These are phyloP conservation scores for Drosophila paulistorum DNA, from an alignment of 1,140 invertebrate species.

Conservation along the genomic window DNA sequence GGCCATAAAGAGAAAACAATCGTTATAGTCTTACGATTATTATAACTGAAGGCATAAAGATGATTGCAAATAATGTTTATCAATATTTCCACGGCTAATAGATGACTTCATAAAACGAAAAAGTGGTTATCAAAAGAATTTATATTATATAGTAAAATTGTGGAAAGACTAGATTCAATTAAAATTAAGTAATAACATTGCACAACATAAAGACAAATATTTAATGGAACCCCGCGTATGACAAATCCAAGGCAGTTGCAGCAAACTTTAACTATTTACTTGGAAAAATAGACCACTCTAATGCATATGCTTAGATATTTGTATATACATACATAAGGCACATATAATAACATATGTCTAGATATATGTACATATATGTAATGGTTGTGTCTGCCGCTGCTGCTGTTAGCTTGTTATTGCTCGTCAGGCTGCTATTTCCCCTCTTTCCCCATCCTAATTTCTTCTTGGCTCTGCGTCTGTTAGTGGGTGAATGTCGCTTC, in stretches of 20 bases:
- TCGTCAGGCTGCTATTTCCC: conserved; percentile 46
- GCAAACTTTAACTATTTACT: neutral
- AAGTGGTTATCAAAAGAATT: too few species aligned
- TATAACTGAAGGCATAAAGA: neutral
- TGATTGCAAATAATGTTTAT: neutral
- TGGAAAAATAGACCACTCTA: neutral
- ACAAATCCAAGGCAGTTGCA: too few species aligned
- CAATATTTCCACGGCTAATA: neutral
- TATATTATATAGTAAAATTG: too few species aligned
- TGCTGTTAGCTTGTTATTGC: conserved; percentile 64
- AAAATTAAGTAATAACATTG: too few species aligned
- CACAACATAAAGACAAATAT: too few species aligned
- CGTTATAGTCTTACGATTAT: neutral
- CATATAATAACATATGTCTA: conserved; percentile 13
- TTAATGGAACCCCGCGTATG: too few species aligned
- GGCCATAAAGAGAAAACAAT: neutral
- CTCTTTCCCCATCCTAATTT: conserved; percentile 62
- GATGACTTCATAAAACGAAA: too few species aligned
- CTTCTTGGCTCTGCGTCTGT: conserved; percentile 50
- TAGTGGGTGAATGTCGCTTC: conserved; percentile 81
- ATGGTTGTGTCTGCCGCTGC: conserved; percentile 18
- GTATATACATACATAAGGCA: neutral
- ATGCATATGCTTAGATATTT: conserved; percentile 33
- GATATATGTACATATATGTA: neutral
- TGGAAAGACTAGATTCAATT: too few species aligned